phyloP scores from a whole-genome alignment of 1,140 invertebrate species.

The Gonioctena quinquepunctata region DNA sequence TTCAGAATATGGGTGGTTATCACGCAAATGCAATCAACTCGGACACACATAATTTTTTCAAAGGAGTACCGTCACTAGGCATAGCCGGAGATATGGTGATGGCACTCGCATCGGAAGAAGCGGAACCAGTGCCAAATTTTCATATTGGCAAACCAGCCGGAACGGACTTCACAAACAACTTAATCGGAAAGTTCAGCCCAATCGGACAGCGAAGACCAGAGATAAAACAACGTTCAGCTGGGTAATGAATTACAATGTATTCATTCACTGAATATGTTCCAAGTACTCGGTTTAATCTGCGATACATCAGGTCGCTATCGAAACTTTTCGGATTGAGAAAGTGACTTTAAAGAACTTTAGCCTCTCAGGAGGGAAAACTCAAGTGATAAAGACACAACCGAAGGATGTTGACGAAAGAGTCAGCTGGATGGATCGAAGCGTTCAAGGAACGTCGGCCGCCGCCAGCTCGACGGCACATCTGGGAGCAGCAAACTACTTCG shows the following conservation, averaged over 20 bases:
- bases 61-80: constrained; percentile 44
- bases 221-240: too few species aligned
- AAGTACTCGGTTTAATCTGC: constrained; percentile 39
- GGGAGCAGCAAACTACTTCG: constrained; percentile 28
- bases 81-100: constrained; percentile 42
- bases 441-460: constrained; percentile 22
- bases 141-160: constrained; percentile 23
- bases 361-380: constrained; percentile 27
- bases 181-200: constrained; percentile 23
- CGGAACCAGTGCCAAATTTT: constrained; percentile 37
- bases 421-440: constrained; percentile 15
- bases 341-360: constrained; percentile 29
- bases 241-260: too few species aligned
- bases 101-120: constrained; percentile 20
- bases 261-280: too few species aligned
- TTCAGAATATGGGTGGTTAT: constrained; percentile 37
- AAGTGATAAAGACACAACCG: constrained; percentile 29
- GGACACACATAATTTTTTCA: constrained; percentile 42
- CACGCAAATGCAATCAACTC: constrained; percentile 29
- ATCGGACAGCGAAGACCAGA: constrained; percentile 33
- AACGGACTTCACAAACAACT: constrained; percentile 21
- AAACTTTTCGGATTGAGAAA: constrained; percentile 35
- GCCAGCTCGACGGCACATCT: constrained; percentile 26
- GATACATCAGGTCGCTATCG: constrained; percentile 30
- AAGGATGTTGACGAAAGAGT: constrained; percentile 20